Conservation (phyloP, 2,113 vertebrate genomes). For the Lasiurus cinereus region DNA sequence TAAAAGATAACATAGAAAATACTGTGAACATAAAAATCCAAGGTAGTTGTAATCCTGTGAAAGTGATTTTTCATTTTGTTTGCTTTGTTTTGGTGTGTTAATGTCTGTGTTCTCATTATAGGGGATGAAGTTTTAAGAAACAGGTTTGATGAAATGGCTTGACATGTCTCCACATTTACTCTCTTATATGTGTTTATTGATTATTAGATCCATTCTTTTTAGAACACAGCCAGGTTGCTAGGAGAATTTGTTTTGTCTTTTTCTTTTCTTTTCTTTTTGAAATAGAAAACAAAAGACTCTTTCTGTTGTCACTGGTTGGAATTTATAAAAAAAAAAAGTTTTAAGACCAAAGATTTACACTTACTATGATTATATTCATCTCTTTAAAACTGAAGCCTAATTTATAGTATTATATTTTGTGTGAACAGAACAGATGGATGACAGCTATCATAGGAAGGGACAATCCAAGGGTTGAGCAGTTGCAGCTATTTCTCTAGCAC, state of each 20-base stretch:
- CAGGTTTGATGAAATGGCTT: not conserved
- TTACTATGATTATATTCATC: not conserved
- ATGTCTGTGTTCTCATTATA: not conserved
- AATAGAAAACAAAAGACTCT: not conserved
- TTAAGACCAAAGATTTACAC: slow-evolving; percentile 35
- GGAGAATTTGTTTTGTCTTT: not conserved
- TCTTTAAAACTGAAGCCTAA: slow-evolving; percentile 18
- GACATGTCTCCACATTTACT: not conserved
- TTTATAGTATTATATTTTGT: not conserved
- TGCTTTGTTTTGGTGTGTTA: not conserved
- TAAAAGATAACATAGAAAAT: slow-evolving; percentile 41
- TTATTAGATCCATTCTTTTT: not conserved
- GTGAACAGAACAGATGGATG: not conserved
- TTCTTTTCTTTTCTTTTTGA: not conserved
- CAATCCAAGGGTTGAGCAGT: not conserved
- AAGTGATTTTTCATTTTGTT: not conserved
- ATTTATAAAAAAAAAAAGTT: slow-evolving; percentile 31
- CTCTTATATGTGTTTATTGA: not conserved
- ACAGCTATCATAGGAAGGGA: not conserved
- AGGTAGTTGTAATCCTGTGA: not conserved
- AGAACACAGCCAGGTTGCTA: not conserved
- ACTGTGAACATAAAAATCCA: not conserved
- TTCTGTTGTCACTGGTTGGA: not conserved
- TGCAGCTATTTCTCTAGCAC: not conserved
- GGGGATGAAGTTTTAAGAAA: not conserved